Conservation (phyloP, 2,797 vertebrate species). For the Ibycter americanus region DNA sequence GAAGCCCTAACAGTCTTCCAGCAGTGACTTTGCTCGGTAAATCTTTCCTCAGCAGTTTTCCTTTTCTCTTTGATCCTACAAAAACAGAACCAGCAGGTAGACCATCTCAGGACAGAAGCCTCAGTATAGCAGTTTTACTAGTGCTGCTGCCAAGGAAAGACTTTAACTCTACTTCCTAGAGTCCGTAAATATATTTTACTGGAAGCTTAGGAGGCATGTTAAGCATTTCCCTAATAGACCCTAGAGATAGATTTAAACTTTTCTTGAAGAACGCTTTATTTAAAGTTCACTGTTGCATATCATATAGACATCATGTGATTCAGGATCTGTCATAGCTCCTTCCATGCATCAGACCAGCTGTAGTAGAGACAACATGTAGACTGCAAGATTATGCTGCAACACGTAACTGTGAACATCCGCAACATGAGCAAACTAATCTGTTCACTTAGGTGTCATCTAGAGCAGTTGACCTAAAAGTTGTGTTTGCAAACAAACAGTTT, state of each 20-base stretch:
- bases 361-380: background rate
- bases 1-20: background rate
- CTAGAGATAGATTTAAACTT: background rate
- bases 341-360: background rate
- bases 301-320: background rate
- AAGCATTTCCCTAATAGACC: slow-evolving; percentile 1
- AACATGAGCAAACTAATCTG: background rate
- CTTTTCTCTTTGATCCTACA: background rate
- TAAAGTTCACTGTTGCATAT: slow-evolving; percentile 4
- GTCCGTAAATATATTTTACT: slow-evolving; percentile 20
- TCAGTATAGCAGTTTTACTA: background rate
- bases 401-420: background rate
- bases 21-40: background rate
- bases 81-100: background rate
- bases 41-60: background rate
- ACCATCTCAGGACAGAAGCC: slow-evolving; percentile 7
- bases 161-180: background rate
- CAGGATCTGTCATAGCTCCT: background rate
- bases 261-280: background rate
- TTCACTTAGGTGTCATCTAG: background rate
- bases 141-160: background rate
- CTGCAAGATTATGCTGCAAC: background rate
- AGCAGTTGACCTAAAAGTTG: background rate
- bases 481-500: background rate
- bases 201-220: slow-evolving; percentile 8